Evolutionary conservation across 2,888 invertebrate genomes (phyloP).

Genomic region (Pammene aurita): DNA sequence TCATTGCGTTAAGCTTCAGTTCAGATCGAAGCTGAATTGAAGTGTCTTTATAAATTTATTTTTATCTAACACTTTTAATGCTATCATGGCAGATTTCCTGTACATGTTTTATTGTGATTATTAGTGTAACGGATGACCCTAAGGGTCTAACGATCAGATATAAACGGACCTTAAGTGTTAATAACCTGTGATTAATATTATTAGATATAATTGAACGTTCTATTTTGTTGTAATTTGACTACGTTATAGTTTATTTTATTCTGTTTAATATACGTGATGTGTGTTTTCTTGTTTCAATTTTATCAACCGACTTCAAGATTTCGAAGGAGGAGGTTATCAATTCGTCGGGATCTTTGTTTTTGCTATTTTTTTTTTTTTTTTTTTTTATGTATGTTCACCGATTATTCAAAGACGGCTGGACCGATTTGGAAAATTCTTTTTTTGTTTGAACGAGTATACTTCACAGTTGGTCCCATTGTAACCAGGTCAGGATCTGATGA

Average conservation of each 20-base stretch:
- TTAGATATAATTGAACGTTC: conserved; percentile 15
- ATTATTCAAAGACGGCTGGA: too few species aligned
- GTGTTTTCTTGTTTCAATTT: too few species aligned
- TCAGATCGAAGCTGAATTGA: neutral
- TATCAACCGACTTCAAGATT: too few species aligned
- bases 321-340: too few species aligned
- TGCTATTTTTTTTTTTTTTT: too few species aligned
- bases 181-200: conserved; percentile 37
- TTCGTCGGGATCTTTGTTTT: too few species aligned
- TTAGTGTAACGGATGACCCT: conserved; percentile 47
- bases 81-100: conserved; percentile 55
- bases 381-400: too few species aligned
- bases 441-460: too few species aligned
- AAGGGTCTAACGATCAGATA: conserved; percentile 53
- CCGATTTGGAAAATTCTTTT: too few species aligned
- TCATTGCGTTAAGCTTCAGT: neutral
- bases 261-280: neutral
- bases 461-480: too few species aligned
- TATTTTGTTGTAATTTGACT: conserved; percentile 18
- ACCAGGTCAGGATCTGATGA: too few species aligned
- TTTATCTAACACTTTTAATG: conserved; percentile 60
- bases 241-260: neutral
- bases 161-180: conserved; percentile 55
- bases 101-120: conserved; percentile 53
- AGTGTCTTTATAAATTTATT: conserved; percentile 51